A percentile compares a stretch with the other conserved stretches of the same genome.
Evolutionary conservation across 2,113 vertebrate species (phyloP).

Genomic region (Mastomys natalensis): DNA sequence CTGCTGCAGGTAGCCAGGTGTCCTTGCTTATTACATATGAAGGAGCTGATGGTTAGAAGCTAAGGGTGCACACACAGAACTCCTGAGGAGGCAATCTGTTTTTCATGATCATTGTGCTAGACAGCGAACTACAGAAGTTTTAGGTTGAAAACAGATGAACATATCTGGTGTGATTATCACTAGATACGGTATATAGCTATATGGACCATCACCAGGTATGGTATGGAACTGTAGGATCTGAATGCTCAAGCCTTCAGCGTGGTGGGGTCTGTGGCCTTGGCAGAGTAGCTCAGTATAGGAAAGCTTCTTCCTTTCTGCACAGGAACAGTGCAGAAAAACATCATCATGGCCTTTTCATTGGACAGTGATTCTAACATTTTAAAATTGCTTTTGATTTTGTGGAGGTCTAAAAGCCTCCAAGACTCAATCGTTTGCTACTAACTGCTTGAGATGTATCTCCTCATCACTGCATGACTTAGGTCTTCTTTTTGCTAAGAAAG

Average conservation of each 20-base stretch:
- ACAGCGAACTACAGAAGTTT: neutral
- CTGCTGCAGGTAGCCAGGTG: neutral
- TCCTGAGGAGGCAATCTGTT: neutral
- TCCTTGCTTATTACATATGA: neutral
- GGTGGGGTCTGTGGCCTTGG: neutral
- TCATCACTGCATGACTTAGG: neutral
- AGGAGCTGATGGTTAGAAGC: neutral
- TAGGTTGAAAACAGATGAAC: neutral
- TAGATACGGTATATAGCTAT: neutral
- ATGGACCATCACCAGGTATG: neutral
- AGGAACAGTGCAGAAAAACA: neutral
- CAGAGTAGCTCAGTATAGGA: neutral
- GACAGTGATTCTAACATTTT: neutral
- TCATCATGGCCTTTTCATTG: neutral
- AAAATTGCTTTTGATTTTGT: neutral
- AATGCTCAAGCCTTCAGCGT: neutral
- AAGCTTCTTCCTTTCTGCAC: neutral
- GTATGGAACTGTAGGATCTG: neutral
- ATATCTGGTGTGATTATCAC: neutral
- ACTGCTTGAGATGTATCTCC: neutral
- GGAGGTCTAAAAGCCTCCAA: neutral
- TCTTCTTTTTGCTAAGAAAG: slow-evolving; percentile 6
- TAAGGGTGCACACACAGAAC: neutral
- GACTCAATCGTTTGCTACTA: neutral
- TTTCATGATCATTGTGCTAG: neutral